Conservation (phyloP, 2,888 invertebrate genomes). For the Apoderus coryli region DNA sequence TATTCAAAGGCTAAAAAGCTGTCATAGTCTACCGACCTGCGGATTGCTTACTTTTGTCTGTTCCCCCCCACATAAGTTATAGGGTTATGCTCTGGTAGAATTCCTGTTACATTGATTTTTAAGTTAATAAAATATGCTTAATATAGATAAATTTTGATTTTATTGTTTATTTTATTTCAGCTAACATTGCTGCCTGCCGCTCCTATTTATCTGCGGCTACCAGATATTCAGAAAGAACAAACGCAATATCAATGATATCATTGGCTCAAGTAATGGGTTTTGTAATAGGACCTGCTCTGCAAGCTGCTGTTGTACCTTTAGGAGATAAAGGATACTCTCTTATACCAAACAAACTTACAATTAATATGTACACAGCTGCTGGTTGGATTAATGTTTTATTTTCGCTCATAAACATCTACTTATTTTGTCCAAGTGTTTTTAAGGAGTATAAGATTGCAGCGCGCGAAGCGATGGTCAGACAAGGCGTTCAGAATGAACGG, state of each 20-base stretch:
- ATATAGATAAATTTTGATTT: not conserved
- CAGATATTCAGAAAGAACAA: slow-evolving; percentile 61
- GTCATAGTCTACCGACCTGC: too few relatives aligned
- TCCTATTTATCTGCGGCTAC: slow-evolving; percentile 78
- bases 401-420: slow-evolving; percentile 52
- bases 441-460: slow-evolving; percentile 64
- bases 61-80: too few relatives aligned
- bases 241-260: slow-evolving; percentile 70
- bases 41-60: too few relatives aligned
- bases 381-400: slow-evolving; percentile 74
- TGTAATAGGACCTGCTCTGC: slow-evolving; percentile 71
- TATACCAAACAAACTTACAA: slow-evolving; percentile 36
- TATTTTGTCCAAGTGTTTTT: slow-evolving; percentile 63
- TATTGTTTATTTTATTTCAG: slow-evolving; percentile 31
- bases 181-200: slow-evolving; percentile 70
- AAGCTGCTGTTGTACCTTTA: slow-evolving; percentile 65
- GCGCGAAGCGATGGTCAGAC: slow-evolving; percentile 60
- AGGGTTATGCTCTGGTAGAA: too few relatives aligned
- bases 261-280: slow-evolving; percentile 78
- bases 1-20: too few relatives aligned
- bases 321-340: slow-evolving; percentile 48
- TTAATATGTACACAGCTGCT: slow-evolving; percentile 74
- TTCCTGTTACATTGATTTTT: not conserved
- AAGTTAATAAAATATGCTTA: not conserved
- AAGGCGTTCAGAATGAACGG: slow-evolving; percentile 55